These are phyloP conservation scores for Tadarida brasiliensis DNA, from an alignment of 2,797 vertebrate species.

Conservation along the genomic window DNA sequence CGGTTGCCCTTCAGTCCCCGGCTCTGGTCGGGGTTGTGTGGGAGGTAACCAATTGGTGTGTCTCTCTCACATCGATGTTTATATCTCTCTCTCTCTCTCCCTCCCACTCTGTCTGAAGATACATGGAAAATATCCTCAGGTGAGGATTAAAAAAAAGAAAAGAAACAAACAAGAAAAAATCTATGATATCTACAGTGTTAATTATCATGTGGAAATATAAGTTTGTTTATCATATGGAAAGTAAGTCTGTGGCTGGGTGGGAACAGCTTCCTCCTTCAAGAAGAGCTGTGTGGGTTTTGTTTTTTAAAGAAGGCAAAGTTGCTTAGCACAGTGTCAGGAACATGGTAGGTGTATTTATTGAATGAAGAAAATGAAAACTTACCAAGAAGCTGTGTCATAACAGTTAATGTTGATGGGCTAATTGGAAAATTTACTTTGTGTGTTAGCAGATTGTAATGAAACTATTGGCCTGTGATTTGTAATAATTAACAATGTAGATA, in stretches of 20 bases:
- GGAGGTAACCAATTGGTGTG: too few species aligned
- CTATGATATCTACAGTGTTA: too few species aligned
- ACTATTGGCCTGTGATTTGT: background rate
- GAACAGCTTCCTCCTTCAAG: background rate
- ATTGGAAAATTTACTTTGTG: slow-evolving; percentile 1
- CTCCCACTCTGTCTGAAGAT: too few species aligned
- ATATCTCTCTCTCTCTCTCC: too few species aligned
- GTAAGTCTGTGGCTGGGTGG: background rate
- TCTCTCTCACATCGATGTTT: too few species aligned
- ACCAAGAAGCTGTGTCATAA: background rate
- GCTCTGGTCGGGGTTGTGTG: too few species aligned
- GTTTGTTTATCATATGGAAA: background rate
- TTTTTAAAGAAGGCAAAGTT: slow-evolving; percentile 30
- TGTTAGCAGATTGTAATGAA: background rate
- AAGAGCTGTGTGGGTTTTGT: background rate
- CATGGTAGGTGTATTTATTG: background rate
- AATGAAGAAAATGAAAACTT: slow-evolving; percentile 18
- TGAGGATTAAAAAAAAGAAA: too few species aligned
- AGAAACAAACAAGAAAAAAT: too few species aligned
- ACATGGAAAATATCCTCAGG: too few species aligned
- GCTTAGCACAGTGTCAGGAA: background rate
- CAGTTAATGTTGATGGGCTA: slow-evolving; percentile 12
- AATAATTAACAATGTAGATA: background rate
- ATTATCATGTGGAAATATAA: too few species aligned
- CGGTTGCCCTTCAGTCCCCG: too few species aligned